Evolutionary conservation across 1,140 invertebrate species (phyloP), one percentile per base, ranked within the genome.

Genomic region (Listronotus oregonensis): DNA sequence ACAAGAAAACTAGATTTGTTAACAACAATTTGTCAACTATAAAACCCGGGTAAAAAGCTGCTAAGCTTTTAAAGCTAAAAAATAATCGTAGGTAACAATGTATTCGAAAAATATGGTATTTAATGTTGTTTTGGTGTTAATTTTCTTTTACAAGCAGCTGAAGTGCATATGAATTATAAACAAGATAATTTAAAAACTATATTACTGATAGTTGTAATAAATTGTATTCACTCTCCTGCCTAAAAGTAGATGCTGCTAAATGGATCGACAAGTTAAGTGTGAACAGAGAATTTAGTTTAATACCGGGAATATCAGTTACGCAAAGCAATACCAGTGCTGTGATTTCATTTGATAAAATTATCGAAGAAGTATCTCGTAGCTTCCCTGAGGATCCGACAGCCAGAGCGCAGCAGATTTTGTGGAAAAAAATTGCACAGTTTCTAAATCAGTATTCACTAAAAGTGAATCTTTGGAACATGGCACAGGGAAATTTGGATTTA

Each of bases 201-300:
- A 34, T 83, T 60, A 80, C 69, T 42, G 85, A 84, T 69, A 86
- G 90, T 70, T 93, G 91, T 70, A 80, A 83, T n/a, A 85, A 85
- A 5, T 83, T 85, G 0, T 91, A 91, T 70, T 90, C 87, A 77
- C 81, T 86, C 10, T 90, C 88, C 37, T 93, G 91, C 71, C 79
- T 92, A 11, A 92, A 92, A 75, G 80, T 93, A 46, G 90, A 92
- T 77, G 85, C 91, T 9, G 87, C 91, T 11, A 86, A 87, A 0
- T 85, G 91, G 70, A 81, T 93, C 32, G 90, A 92, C 69, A 87
- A 86, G 66, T 74, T 92, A 1, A 87, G 85, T 17, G 82, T 85
- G 40, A 84, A 85, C 51, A 81, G 86, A 14, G 82, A 87, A 69
- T 78, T 86, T n/a, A 83, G 83, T 49, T 80, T 92, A 0, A 70